A percentile compares a stretch with the other conserved stretches of the same genome.
Conservation (phyloP, 2,113 vertebrate species). For the Colaptes auratus region DNA sequence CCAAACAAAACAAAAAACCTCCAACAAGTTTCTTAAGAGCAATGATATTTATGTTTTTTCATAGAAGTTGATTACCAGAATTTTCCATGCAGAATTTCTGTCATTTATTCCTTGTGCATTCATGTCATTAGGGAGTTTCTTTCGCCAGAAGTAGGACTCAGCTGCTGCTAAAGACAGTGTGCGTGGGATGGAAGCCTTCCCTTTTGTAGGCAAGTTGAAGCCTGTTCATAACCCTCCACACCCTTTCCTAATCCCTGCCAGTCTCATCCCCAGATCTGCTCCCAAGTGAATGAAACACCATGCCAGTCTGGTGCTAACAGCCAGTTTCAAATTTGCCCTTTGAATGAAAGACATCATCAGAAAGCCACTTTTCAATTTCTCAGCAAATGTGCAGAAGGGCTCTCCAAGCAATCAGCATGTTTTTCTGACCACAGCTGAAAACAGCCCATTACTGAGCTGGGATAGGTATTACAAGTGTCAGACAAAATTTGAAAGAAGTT, state of each 20-base stretch:
- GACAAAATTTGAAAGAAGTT: not conserved
- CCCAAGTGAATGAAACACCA: not conserved
- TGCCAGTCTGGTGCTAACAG: not conserved
- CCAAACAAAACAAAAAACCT: too few relatives aligned
- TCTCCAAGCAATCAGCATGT: not conserved
- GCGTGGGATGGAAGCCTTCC: not conserved
- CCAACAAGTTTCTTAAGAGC: not conserved
- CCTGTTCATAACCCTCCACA: not conserved
- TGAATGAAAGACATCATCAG: not conserved
- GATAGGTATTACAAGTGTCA: not conserved
- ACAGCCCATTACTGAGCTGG: not conserved
- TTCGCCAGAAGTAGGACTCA: not conserved
- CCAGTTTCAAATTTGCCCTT: not conserved
- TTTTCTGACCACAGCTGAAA: not conserved
- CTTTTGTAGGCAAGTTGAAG: not conserved
- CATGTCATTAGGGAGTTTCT: not conserved
- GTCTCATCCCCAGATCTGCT: not conserved
- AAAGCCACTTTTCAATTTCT: not conserved
- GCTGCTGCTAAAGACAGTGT: not conserved
- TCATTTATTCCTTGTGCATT: not conserved
- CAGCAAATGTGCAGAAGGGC: not conserved
- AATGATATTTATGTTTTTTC: not conserved
- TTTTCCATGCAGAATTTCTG: not conserved
- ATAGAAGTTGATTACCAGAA: not conserved
- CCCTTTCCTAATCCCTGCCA: not conserved